These are phyloP conservation scores for Hartigia nigra DNA, from an alignment of 2,888 invertebrate species.

Conservation along the genomic window DNA sequence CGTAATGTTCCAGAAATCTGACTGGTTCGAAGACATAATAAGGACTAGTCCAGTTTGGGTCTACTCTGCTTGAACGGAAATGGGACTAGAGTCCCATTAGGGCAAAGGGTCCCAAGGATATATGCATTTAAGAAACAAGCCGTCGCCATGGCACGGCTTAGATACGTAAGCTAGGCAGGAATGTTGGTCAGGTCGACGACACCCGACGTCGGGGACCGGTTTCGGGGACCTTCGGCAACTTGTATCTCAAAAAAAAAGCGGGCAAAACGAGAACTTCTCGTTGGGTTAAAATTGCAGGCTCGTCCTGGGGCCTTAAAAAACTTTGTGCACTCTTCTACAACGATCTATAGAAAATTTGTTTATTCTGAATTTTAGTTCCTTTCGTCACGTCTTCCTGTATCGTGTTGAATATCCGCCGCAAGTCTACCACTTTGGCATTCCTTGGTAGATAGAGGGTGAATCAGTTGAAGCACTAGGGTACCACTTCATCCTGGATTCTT, in stretches of 20 bases:
- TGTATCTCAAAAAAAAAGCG: neutral
- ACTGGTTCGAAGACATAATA: neutral
- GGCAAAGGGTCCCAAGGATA: neutral
- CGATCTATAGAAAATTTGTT: neutral
- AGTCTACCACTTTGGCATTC: neutral
- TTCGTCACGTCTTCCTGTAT: neutral
- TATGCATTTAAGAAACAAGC: neutral
- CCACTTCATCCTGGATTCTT: neutral
- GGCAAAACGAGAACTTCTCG: neutral
- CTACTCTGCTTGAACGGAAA: neutral
- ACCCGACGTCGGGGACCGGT: constrained; percentile 59
- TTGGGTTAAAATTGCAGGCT: neutral
- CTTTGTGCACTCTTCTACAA: neutral
- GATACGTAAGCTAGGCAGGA: constrained; percentile 45
- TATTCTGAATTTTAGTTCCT: neutral
- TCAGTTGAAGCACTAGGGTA: neutral
- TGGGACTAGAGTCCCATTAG: neutral
- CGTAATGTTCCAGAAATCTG: neutral
- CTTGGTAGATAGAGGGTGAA: neutral
- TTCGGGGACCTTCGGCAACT: constrained; percentile 54
- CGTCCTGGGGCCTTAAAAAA: neutral
- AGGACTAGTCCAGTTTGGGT: neutral
- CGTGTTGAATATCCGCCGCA: neutral
- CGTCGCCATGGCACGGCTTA: neutral
- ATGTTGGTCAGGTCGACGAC: constrained; percentile 64